These are phyloP conservation scores for Deroplatys truncata DNA, from an alignment of 2,888 invertebrate species.

Conservation along the genomic window DNA sequence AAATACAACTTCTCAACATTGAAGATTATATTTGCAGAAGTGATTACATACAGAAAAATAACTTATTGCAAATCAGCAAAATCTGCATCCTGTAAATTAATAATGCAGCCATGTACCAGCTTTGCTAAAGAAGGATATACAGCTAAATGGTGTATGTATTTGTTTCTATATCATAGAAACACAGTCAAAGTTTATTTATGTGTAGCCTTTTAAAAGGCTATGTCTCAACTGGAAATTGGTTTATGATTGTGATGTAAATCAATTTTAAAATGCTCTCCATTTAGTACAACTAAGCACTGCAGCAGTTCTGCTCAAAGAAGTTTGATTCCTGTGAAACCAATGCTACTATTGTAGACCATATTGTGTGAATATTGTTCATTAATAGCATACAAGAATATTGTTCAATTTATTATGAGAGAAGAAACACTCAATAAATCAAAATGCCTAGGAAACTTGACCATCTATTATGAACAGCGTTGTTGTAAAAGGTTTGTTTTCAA, in stretches of 20 bases:
- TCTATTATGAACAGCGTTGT: not conserved
- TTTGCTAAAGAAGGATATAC: not conserved
- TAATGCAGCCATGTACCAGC: not conserved
- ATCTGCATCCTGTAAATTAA: not conserved
- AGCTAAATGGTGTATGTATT: not conserved
- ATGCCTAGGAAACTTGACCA: not conserved
- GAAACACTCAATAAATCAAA: not conserved
- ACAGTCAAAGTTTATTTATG: not conserved
- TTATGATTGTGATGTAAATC: not conserved
- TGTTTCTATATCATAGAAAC: not conserved
- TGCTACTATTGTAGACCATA: not conserved
- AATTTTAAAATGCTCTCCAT: not conserved
- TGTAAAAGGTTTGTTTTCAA: not conserved
- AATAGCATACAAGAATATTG: not conserved
- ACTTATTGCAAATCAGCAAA: not conserved
- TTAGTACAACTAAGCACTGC: not conserved
- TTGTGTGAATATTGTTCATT: not conserved
- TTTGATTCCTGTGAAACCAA: not conserved
- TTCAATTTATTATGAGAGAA: not conserved
- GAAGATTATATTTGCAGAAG: not conserved
- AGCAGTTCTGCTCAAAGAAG: not conserved
- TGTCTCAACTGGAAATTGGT: not conserved
- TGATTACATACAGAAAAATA: not conserved
- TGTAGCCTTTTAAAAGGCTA: not conserved
- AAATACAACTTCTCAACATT: not conserved